A percentile compares a stretch with the other conserved stretches of the same genome.
Conservation (phyloP, 2,888 invertebrate genomes). For the Zele albiditarsus region DNA sequence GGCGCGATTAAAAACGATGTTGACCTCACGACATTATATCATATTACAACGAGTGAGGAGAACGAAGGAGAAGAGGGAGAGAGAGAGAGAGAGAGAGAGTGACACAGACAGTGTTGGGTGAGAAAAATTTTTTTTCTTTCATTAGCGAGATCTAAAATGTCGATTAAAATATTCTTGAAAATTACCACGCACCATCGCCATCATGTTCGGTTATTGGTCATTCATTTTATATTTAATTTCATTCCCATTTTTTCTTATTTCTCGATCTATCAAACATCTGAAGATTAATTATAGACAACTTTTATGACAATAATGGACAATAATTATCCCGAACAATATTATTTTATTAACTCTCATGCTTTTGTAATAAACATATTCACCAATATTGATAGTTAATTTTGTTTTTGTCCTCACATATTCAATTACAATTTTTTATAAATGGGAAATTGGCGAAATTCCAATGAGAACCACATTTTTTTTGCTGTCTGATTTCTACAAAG, state of each 20-base stretch:
- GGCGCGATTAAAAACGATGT: constrained; percentile 28
- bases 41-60: constrained; percentile 26
- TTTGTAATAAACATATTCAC: not conserved
- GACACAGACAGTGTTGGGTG: not conserved
- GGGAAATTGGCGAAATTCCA: too few relatives aligned
- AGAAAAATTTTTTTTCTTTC: not conserved
- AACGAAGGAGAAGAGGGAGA: not conserved
- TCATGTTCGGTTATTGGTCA: not conserved
- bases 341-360: not conserved
- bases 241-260: not conserved
- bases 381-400: not conserved
- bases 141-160: constrained; percentile 4
- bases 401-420: not conserved
- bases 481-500: too few relatives aligned
- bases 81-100: not conserved
- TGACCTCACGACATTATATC: constrained; percentile 29
- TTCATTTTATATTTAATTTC: not conserved
- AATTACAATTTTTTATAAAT: too few relatives aligned
- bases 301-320: constrained; percentile 19
- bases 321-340: constrained; percentile 20
- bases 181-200: not conserved
- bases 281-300: constrained; percentile 18
- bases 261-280: not conserved
- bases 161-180: constrained; percentile 31
- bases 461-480: too few relatives aligned